Percentiles rank a stretch among this genome's conserved stretches.
phyloP scores from a whole-genome alignment of 1,140 invertebrate genomes.

The Pygmarrhopalites habei region DNA sequence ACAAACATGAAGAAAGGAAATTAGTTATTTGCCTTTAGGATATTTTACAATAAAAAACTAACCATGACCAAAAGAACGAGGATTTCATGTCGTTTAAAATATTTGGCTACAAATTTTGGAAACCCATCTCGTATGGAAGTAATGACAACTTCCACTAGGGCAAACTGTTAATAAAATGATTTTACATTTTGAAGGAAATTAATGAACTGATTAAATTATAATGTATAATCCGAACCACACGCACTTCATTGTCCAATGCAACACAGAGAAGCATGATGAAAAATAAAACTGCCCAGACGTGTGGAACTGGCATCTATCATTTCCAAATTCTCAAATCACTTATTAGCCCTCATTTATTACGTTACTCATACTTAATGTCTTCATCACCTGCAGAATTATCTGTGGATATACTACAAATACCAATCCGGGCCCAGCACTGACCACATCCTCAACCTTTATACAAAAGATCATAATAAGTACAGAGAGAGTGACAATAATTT shows the following conservation, averaged over 20 bases:
- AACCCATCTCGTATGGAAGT: conserved; percentile 87
- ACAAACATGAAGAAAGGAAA: too few relatives aligned
- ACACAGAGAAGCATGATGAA: conserved; percentile 85
- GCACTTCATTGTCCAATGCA: conserved; percentile 81
- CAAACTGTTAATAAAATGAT: conserved; percentile 68
- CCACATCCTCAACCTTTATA: background rate
- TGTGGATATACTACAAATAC: conserved; percentile 85
- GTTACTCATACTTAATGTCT: too few relatives aligned
- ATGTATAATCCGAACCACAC: too few relatives aligned
- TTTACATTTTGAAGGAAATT: too few relatives aligned
- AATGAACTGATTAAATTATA: too few relatives aligned
- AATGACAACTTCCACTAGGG: conserved; percentile 83
- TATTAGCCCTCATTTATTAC: too few relatives aligned
- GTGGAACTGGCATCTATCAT: conserved; percentile 76
- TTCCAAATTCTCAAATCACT: too few relatives aligned
- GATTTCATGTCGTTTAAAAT: conserved; percentile 75
- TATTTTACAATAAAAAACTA: conserved; percentile 66
- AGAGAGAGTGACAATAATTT: background rate
- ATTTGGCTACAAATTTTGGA: conserved; percentile 69
- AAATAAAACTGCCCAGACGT: conserved; percentile 78
- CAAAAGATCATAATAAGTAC: background rate
- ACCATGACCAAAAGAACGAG: conserved; percentile 72
- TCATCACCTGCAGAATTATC: conserved; percentile 77
- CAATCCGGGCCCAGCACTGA: conserved; percentile 60
- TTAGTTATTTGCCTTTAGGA: too few relatives aligned